A percentile compares a stretch with the other conserved stretches of the same genome.
These are phyloP conservation scores for Nesogale talazaci DNA, from an alignment of 2,113 vertebrate species.

Conservation along the genomic window DNA sequence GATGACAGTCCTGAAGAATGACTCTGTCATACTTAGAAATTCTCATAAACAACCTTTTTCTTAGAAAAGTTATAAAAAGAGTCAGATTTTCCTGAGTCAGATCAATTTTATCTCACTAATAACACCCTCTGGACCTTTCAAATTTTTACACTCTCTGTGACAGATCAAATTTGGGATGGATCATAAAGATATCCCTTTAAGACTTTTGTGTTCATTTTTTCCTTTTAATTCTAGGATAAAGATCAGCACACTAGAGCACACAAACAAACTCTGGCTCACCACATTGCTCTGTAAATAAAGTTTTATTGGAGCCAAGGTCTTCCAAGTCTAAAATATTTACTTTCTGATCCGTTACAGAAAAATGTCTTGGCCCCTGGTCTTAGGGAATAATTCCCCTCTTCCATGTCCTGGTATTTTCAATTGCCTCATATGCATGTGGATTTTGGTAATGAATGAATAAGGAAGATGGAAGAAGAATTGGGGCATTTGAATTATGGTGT, in stretches of 20 bases:
- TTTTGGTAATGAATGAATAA: too few relatives aligned
- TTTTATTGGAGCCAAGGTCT: constrained; percentile 51
- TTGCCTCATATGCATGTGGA: too few relatives aligned
- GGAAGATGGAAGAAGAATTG: too few relatives aligned
- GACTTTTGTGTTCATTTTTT: constrained; percentile 3
- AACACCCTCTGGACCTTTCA: constrained; percentile 57
- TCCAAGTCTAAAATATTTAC: constrained; percentile 16
- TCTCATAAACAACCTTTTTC: constrained; percentile 63
- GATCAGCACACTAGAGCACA: background rate
- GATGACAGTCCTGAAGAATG: constrained; percentile 58
- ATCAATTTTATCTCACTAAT: constrained; percentile 64
- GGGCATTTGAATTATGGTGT: too few relatives aligned
- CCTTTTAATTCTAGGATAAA: constrained; percentile 30
- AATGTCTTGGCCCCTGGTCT: background rate
- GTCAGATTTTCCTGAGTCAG: constrained; percentile 68
- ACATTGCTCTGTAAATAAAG: constrained; percentile 64
- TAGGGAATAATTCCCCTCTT: background rate
- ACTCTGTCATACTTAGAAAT: constrained; percentile 63
- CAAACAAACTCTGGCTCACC: background rate
- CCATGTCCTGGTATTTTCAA: too few relatives aligned
- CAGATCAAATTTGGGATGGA: constrained; percentile 49
- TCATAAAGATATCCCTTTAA: background rate
- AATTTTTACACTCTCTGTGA: constrained; percentile 54
- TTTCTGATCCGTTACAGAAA: background rate
- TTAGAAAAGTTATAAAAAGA: constrained; percentile 69